A percentile compares a stretch with the other conserved stretches of the same genome.
phyloP scores from a whole-genome alignment of 92 coral and sea anemone species.

The Hydrozoanthus gracilis region DNA sequence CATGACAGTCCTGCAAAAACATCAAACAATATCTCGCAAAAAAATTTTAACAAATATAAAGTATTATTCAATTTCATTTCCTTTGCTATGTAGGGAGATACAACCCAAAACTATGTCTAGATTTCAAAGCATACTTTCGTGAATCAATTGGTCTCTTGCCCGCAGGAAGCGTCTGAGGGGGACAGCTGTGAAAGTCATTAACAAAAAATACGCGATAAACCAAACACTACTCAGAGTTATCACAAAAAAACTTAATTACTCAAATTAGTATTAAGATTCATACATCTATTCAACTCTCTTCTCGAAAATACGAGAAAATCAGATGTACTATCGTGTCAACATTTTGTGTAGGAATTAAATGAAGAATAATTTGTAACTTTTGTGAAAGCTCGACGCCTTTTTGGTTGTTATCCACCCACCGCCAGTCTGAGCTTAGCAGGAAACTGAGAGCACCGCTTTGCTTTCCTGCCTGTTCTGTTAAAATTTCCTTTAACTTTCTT shows the following conservation, averaged over 20 bases:
- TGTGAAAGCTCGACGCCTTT: neutral
- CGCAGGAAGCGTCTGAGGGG: constrained; percentile 40
- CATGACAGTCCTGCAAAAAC: constrained; percentile 1
- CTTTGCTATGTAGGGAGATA: neutral
- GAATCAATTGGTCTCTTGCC: constrained; percentile 17
- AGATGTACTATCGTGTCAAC: neutral
- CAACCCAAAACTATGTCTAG: neutral
- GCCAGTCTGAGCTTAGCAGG: too few species aligned
- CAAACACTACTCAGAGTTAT: constrained; percentile 80
- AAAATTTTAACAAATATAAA: neutral
- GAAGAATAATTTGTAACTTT: neutral
- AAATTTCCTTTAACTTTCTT: too few species aligned
- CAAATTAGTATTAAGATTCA: constrained; percentile 48
- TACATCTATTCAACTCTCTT: neutral
- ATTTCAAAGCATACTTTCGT: constrained; percentile 11
- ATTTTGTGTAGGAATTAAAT: neutral
- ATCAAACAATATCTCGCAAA: neutral
- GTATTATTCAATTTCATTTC: neutral
- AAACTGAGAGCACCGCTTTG: too few species aligned
- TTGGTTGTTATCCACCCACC: neutral
- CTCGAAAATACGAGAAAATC: neutral
- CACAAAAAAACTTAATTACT: constrained; percentile 66
- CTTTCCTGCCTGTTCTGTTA: too few species aligned
- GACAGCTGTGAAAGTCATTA: constrained; percentile 79
- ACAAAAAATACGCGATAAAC: constrained; percentile 60